Base-by-base conservation (phyloP, 2,797 vertebrate species). In the Cichlasoma orientale region DNA sequence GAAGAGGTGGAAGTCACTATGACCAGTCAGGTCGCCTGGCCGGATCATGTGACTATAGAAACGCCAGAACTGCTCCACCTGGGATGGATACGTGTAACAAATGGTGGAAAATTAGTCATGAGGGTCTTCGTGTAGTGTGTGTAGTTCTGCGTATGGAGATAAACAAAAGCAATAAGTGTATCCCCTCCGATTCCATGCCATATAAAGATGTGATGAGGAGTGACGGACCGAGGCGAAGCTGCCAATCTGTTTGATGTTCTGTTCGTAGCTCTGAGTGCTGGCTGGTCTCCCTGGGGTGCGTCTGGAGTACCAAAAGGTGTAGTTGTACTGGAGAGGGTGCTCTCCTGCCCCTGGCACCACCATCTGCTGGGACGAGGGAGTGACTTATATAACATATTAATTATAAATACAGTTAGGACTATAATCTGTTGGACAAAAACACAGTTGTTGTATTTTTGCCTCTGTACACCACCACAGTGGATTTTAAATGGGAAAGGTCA, bases 21-120 rank as follows among this genome's bases (percentile, higher is more conserved):
- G 96, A n/a, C 96, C 96, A 0, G 96, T 96, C 72, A 97, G 86
- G 88, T 97, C 96, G 1, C 96, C 96, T 5, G 96, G 96, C 25
- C 96, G 93, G 82, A 97, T 96, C 94, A 97, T 94, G 93, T 97
- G 96, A 94, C 96, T 97, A 90, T 97, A 97, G 82, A 97, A 96
- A 77, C 96, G 94, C 96, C 96, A 97, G 87, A 97, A 97, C 92
- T 96, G 96, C 89, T 97, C 96, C 88, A 97, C 96, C 96, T 72
- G 4, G 36, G 13, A 78, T 74, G 2, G 31, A 47, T 2, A 74
- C 33, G 52, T 52, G 25, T 68, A 27, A 52, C 29, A 68, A 54
- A 79, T 68, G 6, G 8, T 53, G n/a, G 7, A 47, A 19, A 59
- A 55, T 21, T 7, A 74, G 56, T 74, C 71, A 75, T 36, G 14